Percentiles rank a stretch among this genome's conserved stretches.
These are phyloP conservation scores for Morpho helenor DNA, from an alignment of 2,888 invertebrate genomes.

Conservation along the genomic window DNA sequence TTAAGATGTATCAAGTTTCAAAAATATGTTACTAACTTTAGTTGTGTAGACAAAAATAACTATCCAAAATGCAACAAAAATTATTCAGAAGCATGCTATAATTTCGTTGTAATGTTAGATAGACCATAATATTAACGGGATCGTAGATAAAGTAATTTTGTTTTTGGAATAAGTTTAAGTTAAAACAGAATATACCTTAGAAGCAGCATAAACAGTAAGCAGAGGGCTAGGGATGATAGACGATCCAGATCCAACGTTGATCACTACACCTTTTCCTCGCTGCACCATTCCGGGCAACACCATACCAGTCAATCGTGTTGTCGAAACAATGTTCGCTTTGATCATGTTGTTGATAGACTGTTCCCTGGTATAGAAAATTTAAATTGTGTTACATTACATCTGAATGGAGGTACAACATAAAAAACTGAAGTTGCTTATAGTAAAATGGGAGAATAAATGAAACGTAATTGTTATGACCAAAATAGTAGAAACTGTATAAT, in stretches of 20 bases:
- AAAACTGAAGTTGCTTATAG: no score
- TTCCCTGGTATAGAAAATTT: conserved; percentile 57
- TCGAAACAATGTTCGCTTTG: conserved; percentile 88
- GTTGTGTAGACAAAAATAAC: no score
- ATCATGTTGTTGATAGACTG: conserved; percentile 83
- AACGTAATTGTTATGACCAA: no score
- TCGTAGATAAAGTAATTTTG: background rate
- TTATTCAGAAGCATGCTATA: no score
- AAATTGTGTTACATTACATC: background rate
- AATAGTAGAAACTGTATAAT: no score
- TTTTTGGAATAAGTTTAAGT: background rate
- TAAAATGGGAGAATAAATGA: no score
- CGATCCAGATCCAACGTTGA: conserved; percentile 93
- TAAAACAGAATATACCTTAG: conserved; percentile 81
- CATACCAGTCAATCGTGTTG: conserved; percentile 90
- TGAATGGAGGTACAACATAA: no score
- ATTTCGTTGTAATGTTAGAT: no score
- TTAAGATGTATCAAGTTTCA: no score
- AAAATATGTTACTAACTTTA: no score
- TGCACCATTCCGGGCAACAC: conserved; percentile 92
- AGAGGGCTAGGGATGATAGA: conserved; percentile 90
- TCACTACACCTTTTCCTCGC: conserved; percentile 88
- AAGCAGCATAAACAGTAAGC: conserved; percentile 91
- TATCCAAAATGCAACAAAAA: no score
- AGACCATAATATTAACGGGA: no score